phyloP scores from a whole-genome alignment of 2,113 vertebrate species.

The Dicentrarchus labrax region DNA sequence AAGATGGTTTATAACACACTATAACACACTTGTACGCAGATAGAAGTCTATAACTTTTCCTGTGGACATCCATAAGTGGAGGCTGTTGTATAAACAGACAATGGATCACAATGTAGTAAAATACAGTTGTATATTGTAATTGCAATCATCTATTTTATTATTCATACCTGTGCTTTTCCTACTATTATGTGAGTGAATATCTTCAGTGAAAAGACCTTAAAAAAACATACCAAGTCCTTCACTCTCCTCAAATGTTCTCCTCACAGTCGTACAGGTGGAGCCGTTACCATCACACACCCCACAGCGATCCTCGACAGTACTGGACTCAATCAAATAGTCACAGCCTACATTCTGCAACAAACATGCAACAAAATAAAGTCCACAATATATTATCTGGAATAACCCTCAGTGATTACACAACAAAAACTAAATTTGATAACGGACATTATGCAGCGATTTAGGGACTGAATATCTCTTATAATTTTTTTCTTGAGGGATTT shows the following conservation, averaged over 20 bases:
- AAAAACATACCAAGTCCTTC: slow-evolving; percentile 89
- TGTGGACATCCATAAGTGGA: no score
- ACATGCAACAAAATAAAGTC: not conserved
- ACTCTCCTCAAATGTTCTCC: slow-evolving; percentile 89
- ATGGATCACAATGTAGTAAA: no score
- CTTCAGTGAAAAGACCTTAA: not conserved
- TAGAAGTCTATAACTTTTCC: no score
- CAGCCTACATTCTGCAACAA: slow-evolving; percentile 92
- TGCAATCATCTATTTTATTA: not conserved
- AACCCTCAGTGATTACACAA: not conserved
- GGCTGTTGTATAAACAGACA: not conserved
- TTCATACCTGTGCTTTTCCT: not conserved
- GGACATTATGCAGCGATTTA: not conserved
- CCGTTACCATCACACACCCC: slow-evolving; percentile 93
- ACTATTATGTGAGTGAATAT: not conserved
- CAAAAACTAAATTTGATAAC: not conserved
- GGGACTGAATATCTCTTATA: not conserved
- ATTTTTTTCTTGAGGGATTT: not conserved
- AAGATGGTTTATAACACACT: no score
- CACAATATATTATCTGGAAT: not conserved
- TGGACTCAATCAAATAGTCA: slow-evolving; percentile 93
- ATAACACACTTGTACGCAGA: no score
- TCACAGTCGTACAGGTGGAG: slow-evolving; percentile 93
- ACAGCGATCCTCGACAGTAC: slow-evolving; percentile 91
- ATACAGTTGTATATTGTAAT: no score